Base-by-base conservation (phyloP, 2,113 vertebrate species). In the Cnemophilus loriae region DNA sequence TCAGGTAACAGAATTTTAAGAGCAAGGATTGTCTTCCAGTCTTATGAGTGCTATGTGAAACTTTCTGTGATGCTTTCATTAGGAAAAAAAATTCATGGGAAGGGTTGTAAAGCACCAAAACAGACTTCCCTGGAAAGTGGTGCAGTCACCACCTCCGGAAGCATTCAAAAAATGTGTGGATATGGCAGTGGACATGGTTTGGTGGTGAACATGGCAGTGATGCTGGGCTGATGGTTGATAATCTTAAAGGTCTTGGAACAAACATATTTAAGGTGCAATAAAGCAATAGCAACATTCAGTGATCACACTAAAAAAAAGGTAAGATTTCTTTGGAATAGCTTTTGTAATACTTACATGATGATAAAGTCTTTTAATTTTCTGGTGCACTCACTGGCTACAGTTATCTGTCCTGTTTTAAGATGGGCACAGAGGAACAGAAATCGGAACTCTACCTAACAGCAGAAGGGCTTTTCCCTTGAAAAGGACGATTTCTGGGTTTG, bases 191-290 rank as follows among this genome's bases (percentile, higher is more conserved):
- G 17, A 47, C 14, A 16, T 1, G 1, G 13, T 35, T 55, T 53
- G 18, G 13, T 18, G 20, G 39, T 16, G 47, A 68, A 61, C 0
- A 0, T 22, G 6, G 24, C 2, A 7, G 39, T n/a, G n/a, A 46
- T 46, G 32, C 53, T 46, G 11, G 13, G 4, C 26, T n/a, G 9
- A 26, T 21, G 4, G 8, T 2, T 46, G 19, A 30, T n/a, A 33
- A 24, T 24, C 15, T 7, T 28, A n/a, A 32, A 71, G 16, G 19
- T 52, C 20, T n/a, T 14, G 52, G 16, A 65, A 64, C 16, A 33
- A 42, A 17, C 2, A 37, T 6, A 76, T 27, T 84, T 41, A 84
- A 70, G 8, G 9, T 71, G 11, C 16, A 17, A 50, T 65, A 75
- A 79, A 60, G 6, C 9, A 67, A 46, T 6, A 70, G 9, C 27